Conservation (phyloP, 1,140 invertebrate species). For the Paracyclopina nana region DNA sequence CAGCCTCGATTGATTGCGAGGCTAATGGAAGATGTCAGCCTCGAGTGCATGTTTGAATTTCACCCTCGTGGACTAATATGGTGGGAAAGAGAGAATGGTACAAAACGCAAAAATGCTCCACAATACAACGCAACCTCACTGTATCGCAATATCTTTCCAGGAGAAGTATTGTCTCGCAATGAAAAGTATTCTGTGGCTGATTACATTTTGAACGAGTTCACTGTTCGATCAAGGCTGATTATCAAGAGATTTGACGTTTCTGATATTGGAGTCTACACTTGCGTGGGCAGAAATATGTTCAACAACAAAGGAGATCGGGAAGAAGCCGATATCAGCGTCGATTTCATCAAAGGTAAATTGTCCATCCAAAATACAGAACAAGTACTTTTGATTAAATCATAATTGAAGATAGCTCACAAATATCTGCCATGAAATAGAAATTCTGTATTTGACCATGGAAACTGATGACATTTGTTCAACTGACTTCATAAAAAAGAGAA, state of each 20-base stretch:
- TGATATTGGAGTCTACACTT: not conserved
- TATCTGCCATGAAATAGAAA: no score
- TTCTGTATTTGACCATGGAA: no score
- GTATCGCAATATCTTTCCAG: not conserved
- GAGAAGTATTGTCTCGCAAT: not conserved
- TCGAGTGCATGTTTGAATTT: slow-evolving; percentile 52
- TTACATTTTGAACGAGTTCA: not conserved
- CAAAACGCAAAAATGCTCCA: not conserved
- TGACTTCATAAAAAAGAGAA: no score
- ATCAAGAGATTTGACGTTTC: not conserved
- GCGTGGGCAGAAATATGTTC: not conserved
- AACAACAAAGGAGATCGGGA: not conserved
- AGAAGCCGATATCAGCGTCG: no score
- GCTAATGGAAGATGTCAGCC: not conserved
- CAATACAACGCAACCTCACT: not conserved
- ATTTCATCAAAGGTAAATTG: no score
- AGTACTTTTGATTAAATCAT: no score
- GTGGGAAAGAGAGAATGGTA: slow-evolving; percentile 19
- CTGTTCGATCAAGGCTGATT: not conserved
- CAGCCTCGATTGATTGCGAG: not conserved
- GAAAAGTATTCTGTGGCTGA: not conserved
- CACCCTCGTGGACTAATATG: slow-evolving; percentile 47
- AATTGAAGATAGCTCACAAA: no score
- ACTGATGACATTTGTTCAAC: no score
- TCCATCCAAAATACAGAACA: no score